phyloP scores from a whole-genome alignment of 2,888 invertebrate genomes.

The Synergus japonicus region DNA sequence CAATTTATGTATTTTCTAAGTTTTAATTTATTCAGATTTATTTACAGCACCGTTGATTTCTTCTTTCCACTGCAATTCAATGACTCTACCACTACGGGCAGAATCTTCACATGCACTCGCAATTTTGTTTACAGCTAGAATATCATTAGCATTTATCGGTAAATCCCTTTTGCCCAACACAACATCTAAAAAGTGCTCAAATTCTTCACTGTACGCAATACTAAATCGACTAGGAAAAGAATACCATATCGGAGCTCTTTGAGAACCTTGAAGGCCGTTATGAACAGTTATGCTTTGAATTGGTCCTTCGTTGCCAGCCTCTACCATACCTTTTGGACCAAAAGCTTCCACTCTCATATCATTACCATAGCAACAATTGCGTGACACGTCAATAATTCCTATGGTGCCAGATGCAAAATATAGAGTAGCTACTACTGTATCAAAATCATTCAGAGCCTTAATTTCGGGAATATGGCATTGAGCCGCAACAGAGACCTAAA shows the following conservation, averaged over 20 bases:
- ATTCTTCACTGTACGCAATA: constrained; percentile 79
- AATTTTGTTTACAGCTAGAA: constrained; percentile 80
- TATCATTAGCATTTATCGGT: constrained; percentile 79
- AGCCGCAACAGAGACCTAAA: constrained; percentile 67
- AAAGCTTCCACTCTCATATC: constrained; percentile 85
- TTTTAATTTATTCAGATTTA: not conserved
- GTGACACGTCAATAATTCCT: constrained; percentile 82
- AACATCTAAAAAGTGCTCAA: constrained; percentile 82
- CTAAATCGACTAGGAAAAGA: constrained; percentile 82
- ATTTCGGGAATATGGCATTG: constrained; percentile 81
- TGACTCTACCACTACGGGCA: constrained; percentile 78
- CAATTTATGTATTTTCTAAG: too few species aligned
- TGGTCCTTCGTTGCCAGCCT: constrained; percentile 80
- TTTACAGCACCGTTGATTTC: not conserved
- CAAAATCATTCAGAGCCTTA: constrained; percentile 81
- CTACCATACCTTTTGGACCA: constrained; percentile 81
- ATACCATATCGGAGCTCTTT: constrained; percentile 80
- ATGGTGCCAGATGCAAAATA: constrained; percentile 83
- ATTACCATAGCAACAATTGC: constrained; percentile 83
- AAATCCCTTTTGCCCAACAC: constrained; percentile 78
- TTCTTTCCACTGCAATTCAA: constrained; percentile 79
- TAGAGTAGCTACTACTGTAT: constrained; percentile 81
- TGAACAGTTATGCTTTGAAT: constrained; percentile 77
- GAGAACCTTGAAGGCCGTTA: constrained; percentile 76
- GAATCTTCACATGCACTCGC: constrained; percentile 81